Percentiles rank a stretch among this genome's conserved stretches.
Evolutionary conservation across 1,140 invertebrate genomes (phyloP).

Genomic region (Scaptomyza montana): DNA sequence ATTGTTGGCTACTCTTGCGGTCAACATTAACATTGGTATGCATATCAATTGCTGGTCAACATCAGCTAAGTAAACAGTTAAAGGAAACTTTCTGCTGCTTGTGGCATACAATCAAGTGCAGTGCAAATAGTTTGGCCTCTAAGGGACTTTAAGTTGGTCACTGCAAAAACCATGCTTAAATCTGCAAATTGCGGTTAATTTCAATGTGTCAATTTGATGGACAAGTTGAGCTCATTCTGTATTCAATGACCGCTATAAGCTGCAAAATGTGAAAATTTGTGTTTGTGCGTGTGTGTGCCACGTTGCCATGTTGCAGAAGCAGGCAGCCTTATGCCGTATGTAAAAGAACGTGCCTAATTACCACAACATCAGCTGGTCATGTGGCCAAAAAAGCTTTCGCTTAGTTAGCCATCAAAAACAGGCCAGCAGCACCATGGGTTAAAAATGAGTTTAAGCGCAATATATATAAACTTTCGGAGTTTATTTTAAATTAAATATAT

Average conservation of each 20-base stretch:
- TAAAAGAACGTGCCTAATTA: constrained; percentile 44
- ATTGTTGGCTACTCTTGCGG: no score
- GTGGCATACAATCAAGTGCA: constrained; percentile 17
- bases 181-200: constrained; percentile 1
- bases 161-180: background rate
- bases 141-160: background rate
- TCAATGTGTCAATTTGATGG: constrained; percentile 2
- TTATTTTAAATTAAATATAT: no score
- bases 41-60: constrained; percentile 3
- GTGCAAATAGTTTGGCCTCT: constrained; percentile 29
- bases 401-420: constrained; percentile 30
- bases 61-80: constrained; percentile 1
- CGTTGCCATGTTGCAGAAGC: constrained; percentile 7
- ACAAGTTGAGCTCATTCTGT: constrained; percentile 2
- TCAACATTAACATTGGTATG: background rate
- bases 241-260: constrained; percentile 28
- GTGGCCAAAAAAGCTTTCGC: constrained; percentile 12
- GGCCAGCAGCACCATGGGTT: constrained; percentile 17
- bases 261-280: constrained; percentile 9
- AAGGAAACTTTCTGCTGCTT: background rate
- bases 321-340: background rate
- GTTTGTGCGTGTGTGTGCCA: constrained; percentile 3
- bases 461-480: no score
- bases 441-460: background rate
- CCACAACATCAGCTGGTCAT: constrained; percentile 36